Conservation (phyloP, 2,113 vertebrate species). For the Stegostoma tigrinum region DNA sequence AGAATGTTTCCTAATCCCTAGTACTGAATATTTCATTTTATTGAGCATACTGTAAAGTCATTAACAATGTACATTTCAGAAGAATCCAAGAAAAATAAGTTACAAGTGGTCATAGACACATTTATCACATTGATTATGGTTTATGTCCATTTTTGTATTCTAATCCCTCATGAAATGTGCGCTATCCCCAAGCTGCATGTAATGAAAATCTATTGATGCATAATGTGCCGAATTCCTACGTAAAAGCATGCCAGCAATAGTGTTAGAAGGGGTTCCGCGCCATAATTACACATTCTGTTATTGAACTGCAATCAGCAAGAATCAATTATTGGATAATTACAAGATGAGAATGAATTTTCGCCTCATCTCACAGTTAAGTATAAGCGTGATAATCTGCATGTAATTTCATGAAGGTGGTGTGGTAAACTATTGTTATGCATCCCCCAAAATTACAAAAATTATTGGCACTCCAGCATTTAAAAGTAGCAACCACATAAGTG, state of each 20-base stretch:
- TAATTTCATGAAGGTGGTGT: background rate
- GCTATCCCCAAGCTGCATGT: background rate
- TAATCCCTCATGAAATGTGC: background rate
- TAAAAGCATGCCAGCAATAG: background rate
- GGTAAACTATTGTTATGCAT: background rate
- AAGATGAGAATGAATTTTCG: background rate
- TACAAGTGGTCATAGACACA: background rate
- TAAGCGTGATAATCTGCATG: background rate
- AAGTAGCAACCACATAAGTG: background rate
- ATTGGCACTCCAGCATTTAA: background rate
- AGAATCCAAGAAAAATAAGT: background rate
- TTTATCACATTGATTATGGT: background rate
- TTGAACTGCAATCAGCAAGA: conserved; percentile 29
- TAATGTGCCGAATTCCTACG: background rate
- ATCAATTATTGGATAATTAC: conserved; percentile 33
- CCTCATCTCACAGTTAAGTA: background rate
- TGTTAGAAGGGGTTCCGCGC: background rate
- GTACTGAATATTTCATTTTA: background rate
- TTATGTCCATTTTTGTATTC: background rate
- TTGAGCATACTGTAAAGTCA: background rate
- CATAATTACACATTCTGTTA: conserved; percentile 14
- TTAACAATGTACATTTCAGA: background rate
- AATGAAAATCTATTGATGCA: background rate
- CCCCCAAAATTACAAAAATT: background rate
- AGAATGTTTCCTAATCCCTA: background rate